A percentile compares a stretch with the other conserved stretches of the same genome.
Evolutionary conservation across 2,113 vertebrate genomes (phyloP).

Genomic region (Scomber colias): DNA sequence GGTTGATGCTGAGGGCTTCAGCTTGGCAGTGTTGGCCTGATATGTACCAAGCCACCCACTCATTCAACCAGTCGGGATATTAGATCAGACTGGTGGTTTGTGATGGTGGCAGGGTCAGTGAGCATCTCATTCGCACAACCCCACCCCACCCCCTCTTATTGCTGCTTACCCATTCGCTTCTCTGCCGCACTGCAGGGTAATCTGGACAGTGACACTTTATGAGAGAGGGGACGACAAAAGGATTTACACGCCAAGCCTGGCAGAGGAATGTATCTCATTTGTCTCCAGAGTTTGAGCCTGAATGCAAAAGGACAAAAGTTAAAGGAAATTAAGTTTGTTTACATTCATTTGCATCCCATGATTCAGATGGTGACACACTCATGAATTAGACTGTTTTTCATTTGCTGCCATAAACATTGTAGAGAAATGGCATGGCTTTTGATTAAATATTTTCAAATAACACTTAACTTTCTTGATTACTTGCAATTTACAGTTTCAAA

Average conservation of each 20-base stretch:
- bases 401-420: conserved; percentile 33
- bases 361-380: conserved; percentile 41
- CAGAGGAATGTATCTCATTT: conserved; percentile 74
- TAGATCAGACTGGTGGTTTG: conserved; percentile 82
- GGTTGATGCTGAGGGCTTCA: conserved; percentile 56
- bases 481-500: background rate
- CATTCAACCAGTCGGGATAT: conserved; percentile 77
- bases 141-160: conserved; percentile 48
- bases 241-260: conserved; percentile 78
- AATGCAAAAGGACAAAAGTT: conserved; percentile 66
- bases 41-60: conserved; percentile 62
- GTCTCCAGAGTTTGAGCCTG: conserved; percentile 69
- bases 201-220: conserved; percentile 82
- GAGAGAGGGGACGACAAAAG: conserved; percentile 80
- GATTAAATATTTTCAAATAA: conserved; percentile 51
- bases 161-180: conserved; percentile 71
- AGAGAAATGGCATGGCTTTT: conserved; percentile 25
- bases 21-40: conserved; percentile 54
- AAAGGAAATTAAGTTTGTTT: conserved; percentile 70
- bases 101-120: conserved; percentile 82
- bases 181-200: conserved; percentile 78
- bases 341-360: conserved; percentile 68
- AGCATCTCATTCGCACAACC: conserved; percentile 74
- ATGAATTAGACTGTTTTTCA: conserved; percentile 45
- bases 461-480: background rate